Conservation (phyloP, 92 coral and sea anemone species). For the Epizoanthus rinbou region DNA sequence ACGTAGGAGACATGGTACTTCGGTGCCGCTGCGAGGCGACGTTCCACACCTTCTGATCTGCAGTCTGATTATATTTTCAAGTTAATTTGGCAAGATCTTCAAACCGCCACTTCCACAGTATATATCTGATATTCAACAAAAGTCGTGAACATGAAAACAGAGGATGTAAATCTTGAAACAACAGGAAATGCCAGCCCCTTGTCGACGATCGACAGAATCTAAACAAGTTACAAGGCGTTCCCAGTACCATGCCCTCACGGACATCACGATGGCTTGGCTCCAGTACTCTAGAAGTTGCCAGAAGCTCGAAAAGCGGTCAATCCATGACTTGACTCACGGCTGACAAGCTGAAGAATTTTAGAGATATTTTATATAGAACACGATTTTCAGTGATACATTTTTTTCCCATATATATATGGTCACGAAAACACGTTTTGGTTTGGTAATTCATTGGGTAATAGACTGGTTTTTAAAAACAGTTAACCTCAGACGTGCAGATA, state of each 20-base stretch:
- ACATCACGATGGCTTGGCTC: neutral
- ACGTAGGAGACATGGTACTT: slow-evolving; percentile 5
- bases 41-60: neutral
- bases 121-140: slow-evolving; percentile 32
- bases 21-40: neutral
- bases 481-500: slow-evolving; percentile 15
- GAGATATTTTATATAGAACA: neutral
- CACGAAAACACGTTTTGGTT: neutral
- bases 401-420: neutral
- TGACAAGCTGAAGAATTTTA: too few relatives aligned
- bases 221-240: slow-evolving; percentile 31
- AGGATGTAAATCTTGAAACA: slow-evolving; percentile 37
- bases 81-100: slow-evolving; percentile 12
- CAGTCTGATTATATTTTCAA: slow-evolving; percentile 16
- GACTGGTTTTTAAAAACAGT: neutral
- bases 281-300: neutral
- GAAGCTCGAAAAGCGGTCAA: neutral
- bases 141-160: neutral
- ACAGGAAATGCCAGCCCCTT: slow-evolving; percentile 44
- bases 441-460: neutral
- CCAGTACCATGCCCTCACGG: slow-evolving; percentile 43
- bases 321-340: neutral
- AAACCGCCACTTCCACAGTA: slow-evolving; percentile 23
- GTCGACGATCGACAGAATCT: neutral
- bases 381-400: neutral